Percentiles rank a stretch among this genome's conserved stretches.
Conservation (phyloP, 2,888 invertebrate species). For the Drosophila dives region DNA sequence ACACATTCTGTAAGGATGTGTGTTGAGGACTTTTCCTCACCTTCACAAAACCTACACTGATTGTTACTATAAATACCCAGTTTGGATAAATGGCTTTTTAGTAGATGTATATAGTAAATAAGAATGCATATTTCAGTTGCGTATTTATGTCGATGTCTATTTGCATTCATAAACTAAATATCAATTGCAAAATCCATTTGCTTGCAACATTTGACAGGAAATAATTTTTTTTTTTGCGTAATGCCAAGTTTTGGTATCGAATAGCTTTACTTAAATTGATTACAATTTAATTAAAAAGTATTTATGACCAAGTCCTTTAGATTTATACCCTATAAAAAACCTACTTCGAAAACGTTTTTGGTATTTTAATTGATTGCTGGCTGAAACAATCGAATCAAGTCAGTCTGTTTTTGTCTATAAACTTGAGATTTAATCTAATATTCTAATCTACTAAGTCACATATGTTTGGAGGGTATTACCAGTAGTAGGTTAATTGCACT, state of each 20-base stretch:
- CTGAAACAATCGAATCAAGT: neutral
- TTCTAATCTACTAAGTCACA: neutral
- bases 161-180: neutral
- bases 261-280: neutral
- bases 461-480: neutral
- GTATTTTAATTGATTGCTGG: neutral
- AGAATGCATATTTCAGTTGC: neutral
- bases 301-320: neutral
- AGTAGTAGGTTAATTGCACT: constrained; percentile 13
- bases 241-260: constrained; percentile 3
- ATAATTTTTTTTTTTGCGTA: constrained; percentile 5
- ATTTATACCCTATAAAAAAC: neutral
- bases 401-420: neutral
- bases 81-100: too few relatives aligned
- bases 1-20: too few relatives aligned
- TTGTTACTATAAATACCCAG: too few relatives aligned
- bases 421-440: neutral
- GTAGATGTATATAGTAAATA: neutral
- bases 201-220: constrained; percentile 16
- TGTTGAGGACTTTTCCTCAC: too few relatives aligned
- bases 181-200: neutral
- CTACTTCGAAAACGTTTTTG: neutral
- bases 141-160: neutral
- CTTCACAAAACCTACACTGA: too few relatives aligned
- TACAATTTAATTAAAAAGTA: neutral